Evolutionary conservation across 2,113 vertebrate species (phyloP), one percentile per base, ranked within the genome.

Genomic region (Dasyornis broadbenti): DNA sequence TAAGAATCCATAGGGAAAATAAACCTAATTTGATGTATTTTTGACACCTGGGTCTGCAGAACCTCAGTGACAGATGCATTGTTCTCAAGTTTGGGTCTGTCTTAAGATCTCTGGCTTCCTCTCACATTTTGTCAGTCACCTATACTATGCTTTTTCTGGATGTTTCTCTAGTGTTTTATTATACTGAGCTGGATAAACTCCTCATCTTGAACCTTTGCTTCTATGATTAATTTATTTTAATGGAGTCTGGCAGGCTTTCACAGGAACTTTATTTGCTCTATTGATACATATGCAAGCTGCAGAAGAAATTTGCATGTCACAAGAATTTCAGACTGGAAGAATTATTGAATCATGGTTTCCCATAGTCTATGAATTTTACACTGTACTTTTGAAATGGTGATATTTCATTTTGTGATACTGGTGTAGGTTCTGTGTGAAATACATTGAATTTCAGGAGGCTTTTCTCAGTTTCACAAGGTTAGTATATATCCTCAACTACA

Each of bases 241-340:
- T 83, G 77, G 71, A 87, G 81, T 68, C 94, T 95, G 78, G 86
- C 89, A 92, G 65, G 26, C 73, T 92, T 96, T 96, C 89, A 91
- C 65, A 68, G 91, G 39, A 92, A 86, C 54, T 95, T 88, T 26
- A 63, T 90, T 95, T 92, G 75, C 82, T 88, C 94, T 91, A 70
- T 77, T 82, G 80, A 86, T 90, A 57, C 68, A 88, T 95, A 63
- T 63, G 71, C 90, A 88, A 86, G 82, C 76, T 92, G 76, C 52
- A 64, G 20, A 66, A 75, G 57, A 92, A 59, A 89, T 90, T 94
- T 94, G 82, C 93, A 71, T 93, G 82, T 90, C 39, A 50, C 50
- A 88, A 80, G 52, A 60, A 47, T 83, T 89, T 81, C 75, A 94
- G 70, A 70, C 35, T 59, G 64, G 70, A 95, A 91, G 75, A 87